Evolutionary conservation across 2,888 invertebrate genomes (phyloP), one percentile per base, ranked within the genome.

Genomic region (Oscheius sp.): DNA sequence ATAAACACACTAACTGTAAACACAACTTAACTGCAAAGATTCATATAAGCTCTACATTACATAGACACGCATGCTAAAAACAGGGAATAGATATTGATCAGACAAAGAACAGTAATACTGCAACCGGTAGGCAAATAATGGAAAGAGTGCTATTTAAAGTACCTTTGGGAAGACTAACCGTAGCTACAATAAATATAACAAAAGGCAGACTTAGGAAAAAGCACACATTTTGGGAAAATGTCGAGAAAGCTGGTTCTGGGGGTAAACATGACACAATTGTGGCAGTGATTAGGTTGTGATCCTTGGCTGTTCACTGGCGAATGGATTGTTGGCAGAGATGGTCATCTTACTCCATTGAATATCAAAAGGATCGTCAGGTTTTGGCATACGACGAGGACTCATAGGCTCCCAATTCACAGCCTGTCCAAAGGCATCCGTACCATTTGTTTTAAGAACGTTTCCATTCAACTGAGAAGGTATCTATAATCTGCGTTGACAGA

Each of bases 311-410:
- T 65, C 65, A 12, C 54, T 22, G 14, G 65, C 45, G 44, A 65
- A 65, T 5, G 65, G 65, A 41, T 65, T 65, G 45, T 67, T 56
- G 26, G 57, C 28, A 12, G 67, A 57, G 45, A 70, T 66, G 51
- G 74, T 71, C 24, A 67, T 61, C n/a, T 68, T 59, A 54, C 81
- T 81, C 84, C 84, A 84, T 56, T 81, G 75, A 12, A 84, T 76
- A 68, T 84, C 84, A 66, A 84, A 84, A 9, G 84, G 84, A 57
- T 84, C 84, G 0, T 68, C 72, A 2, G 72, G 73, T 56, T 70
- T 71, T 2, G 70, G 49, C 28, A 70, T 51, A 41, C 62, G 22
- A 1, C 63, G 68, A 4, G 72, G 72, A 44, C 59, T 59, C 5
- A 67, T 66, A 0, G 70, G n/a, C 36, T 74, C 71, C 74, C 74